Conservation (phyloP, 2,797 vertebrate species). For the Danio choprae region DNA sequence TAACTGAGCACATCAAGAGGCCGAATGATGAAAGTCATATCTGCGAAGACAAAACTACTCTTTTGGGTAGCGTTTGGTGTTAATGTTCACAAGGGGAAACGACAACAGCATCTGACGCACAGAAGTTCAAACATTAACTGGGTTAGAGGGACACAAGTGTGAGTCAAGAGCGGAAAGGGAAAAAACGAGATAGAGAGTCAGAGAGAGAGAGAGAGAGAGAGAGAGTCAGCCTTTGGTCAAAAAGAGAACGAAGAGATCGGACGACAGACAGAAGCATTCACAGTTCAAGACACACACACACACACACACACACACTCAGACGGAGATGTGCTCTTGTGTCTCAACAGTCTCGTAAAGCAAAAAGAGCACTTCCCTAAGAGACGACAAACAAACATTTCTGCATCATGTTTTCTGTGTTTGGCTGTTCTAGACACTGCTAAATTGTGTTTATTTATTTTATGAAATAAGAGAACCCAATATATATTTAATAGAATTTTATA, state of each 20-base stretch:
- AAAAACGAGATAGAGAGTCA: neutral
- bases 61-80: conserved; percentile 4
- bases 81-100: conserved; percentile 10
- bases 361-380: neutral
- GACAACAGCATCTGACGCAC: conserved; percentile 10
- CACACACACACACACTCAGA: conserved; percentile 5
- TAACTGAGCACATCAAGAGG: neutral
- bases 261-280: conserved; percentile 32
- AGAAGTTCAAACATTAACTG: conserved; percentile 37
- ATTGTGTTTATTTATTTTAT: no score
- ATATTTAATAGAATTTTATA: no score
- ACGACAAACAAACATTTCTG: neutral
- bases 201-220: neutral
- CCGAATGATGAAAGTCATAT: neutral
- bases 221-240: conserved; percentile 36
- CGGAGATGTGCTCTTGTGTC: neutral
- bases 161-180: conserved; percentile 17
- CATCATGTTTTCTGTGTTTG: no score
- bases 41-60: conserved; percentile 12
- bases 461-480: no score
- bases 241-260: conserved; percentile 33
- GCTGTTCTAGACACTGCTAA: neutral
- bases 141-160: conserved; percentile 17
- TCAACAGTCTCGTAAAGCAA: neutral
- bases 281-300: conserved; percentile 5